Percentiles rank a stretch among this genome's conserved stretches.
phyloP scores from a whole-genome alignment of 2,797 vertebrate genomes.

The Pterois miles region DNA sequence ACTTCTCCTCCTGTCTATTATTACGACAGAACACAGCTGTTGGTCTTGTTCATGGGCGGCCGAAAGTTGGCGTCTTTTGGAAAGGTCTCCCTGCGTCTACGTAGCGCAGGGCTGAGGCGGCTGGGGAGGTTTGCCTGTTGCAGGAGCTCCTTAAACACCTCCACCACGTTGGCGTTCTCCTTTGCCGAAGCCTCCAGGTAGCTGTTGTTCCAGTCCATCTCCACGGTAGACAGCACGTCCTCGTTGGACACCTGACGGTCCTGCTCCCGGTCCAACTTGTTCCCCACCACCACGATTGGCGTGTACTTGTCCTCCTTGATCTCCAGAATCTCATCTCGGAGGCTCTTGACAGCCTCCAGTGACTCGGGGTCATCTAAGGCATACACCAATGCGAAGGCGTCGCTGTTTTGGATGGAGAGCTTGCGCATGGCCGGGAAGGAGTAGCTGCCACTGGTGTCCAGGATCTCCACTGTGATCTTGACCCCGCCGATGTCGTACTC shows the following conservation, averaged over 20 bases:
- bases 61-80: slow-evolving; percentile 84
- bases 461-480: slow-evolving; percentile 89
- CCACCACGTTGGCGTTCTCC: slow-evolving; percentile 89
- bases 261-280: slow-evolving; percentile 85
- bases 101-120: slow-evolving; percentile 87
- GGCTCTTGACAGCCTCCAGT: slow-evolving; percentile 86
- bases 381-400: slow-evolving; percentile 91
- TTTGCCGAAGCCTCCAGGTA: slow-evolving; percentile 91
- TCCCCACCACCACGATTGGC: slow-evolving; percentile 92
- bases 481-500: slow-evolving; percentile 89
- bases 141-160: slow-evolving; percentile 91
- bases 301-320: slow-evolving; percentile 91
- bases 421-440: slow-evolving; percentile 95
- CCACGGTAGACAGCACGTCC: slow-evolving; percentile 86
- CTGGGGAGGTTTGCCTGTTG: slow-evolving; percentile 89
- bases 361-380: slow-evolving; percentile 89
- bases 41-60: slow-evolving; percentile 95
- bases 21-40: slow-evolving; percentile 92
- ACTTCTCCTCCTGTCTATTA: background rate
- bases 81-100: slow-evolving; percentile 90
- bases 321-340: slow-evolving; percentile 92
- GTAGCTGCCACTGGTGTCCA: slow-evolving; percentile 95
- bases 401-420: slow-evolving; percentile 91
- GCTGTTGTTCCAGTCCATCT: slow-evolving; percentile 93
- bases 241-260: slow-evolving; percentile 82